Evolutionary conservation across 37 sponge, comb jelly and placozoan genomes (phyloP), one percentile per base, ranked within the genome.

Genomic region (Bolinopsis microptera): DNA sequence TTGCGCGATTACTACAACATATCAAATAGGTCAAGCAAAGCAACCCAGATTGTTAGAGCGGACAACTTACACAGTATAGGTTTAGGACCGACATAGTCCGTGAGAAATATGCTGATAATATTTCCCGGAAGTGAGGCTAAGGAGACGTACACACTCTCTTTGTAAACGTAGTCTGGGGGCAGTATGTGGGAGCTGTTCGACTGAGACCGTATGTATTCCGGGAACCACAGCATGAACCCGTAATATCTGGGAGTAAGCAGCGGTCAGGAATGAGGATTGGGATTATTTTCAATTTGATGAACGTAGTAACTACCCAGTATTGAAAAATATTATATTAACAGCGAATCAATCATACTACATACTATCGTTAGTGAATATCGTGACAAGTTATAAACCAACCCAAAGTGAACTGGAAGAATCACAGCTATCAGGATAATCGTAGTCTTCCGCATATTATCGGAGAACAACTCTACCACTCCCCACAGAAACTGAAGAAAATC

Each of bases 141-240:
- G 38, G 95, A 88, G 69, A 83, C 93, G 69, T 93, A 95, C 69
- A 95, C 30, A 92, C 93, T 95, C 38, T 95, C 95, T n/a, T 75
- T 92, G 69, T 95, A 95, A n/a, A 92, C 61, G 31, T 41, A 40
- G 3, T 86, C 90, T 30, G 40, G 48, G 0, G 90, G 61, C 30
- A 22, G 5, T 23, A 86, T 86, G 2, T 13, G 0, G 13, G 25
- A 23, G 21, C 16, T n/a, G 30, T 18, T 86, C 28, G 31, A 16
- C 36, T 86, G 90, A 21, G 35, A 33, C 70, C 95, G 92, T 39
- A 98, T 96, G 86, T 96, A 98, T 74, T 96, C 98, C 0, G 98
- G 98, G 69, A 98, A 96, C 98, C 97, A 98, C 76, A 98, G 69
- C 90, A 94, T 69, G 1, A 98, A 94, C 22, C 98, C 98, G 83